Conservation (phyloP, 1,140 invertebrate genomes). For the Mamestra configurata region DNA sequence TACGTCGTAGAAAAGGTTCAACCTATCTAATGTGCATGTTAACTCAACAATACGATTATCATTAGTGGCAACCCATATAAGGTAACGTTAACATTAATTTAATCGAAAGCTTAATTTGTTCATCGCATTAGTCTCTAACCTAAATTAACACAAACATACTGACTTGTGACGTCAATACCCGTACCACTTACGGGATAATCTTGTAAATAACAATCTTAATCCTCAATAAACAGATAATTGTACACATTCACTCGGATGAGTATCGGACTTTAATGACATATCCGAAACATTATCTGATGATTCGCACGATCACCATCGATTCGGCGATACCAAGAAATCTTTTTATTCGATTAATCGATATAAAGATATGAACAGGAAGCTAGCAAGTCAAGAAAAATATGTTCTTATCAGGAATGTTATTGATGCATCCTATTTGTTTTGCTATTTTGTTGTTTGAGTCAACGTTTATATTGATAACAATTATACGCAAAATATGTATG, state of each 20-base stretch:
- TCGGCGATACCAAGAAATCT: slow-evolving; percentile 20
- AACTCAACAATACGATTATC: no score
- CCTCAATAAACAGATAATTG: slow-evolving; percentile 39
- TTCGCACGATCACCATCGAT: slow-evolving; percentile 26
- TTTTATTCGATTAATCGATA: slow-evolving; percentile 19
- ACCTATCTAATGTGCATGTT: no score
- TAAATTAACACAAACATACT: not conserved
- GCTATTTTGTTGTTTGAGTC: not conserved
- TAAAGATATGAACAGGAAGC: slow-evolving; percentile 32
- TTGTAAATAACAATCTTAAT: slow-evolving; percentile 14
- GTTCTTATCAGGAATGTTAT: not conserved
- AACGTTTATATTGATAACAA: slow-evolving; percentile 1
- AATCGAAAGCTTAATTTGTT: no score
- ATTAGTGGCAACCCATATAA: no score
- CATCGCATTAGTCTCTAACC: no score
- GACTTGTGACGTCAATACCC: not conserved
- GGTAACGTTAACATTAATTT: no score
- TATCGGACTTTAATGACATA: slow-evolving; percentile 22
- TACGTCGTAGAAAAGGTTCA: no score
- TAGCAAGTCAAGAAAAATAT: not conserved
- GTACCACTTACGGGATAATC: slow-evolving; percentile 3
- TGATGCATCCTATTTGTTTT: slow-evolving; percentile 8
- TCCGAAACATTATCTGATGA: slow-evolving; percentile 26
- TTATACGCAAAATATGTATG: not conserved
- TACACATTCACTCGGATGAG: slow-evolving; percentile 17